These are phyloP conservation scores for Aphaenogaster ashmeadi DNA, from an alignment of 1,140 invertebrate species.

Conservation along the genomic window DNA sequence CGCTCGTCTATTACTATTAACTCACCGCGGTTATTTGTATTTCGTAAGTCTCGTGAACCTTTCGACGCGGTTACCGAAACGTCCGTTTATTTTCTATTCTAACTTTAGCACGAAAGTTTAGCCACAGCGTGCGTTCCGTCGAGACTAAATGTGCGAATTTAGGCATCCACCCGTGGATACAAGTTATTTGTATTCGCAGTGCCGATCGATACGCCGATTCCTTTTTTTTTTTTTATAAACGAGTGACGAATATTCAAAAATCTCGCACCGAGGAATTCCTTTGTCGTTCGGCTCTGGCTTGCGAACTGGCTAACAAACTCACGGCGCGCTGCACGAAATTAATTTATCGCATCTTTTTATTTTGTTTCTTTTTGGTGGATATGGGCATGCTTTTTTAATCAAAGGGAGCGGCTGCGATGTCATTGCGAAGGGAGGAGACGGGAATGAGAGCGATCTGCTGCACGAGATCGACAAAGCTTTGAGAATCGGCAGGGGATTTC, in stretches of 20 bases:
- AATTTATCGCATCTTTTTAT: conserved; percentile 18
- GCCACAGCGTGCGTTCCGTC: conserved; percentile 39
- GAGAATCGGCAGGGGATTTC: conserved; percentile 89
- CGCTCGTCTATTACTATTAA: conserved; percentile 48
- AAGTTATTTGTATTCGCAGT: background rate
- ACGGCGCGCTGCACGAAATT: background rate
- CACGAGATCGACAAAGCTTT: conserved; percentile 90
- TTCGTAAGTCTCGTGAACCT: conserved; percentile 61
- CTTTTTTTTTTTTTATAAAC: background rate
- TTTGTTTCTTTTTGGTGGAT: conserved; percentile 61
- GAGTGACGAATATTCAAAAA: background rate
- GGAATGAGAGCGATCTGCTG: conserved; percentile 87
- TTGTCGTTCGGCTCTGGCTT: background rate
- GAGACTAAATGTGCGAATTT: conserved; percentile 56
- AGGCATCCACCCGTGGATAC: conserved; percentile 27
- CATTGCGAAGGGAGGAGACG: conserved; percentile 75
- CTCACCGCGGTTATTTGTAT: conserved; percentile 54
- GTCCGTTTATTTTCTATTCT: conserved; percentile 62
- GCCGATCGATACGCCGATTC: background rate
- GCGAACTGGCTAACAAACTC: background rate
- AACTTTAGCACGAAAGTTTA: conserved; percentile 63
- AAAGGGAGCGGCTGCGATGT: conserved; percentile 75
- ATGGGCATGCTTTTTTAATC: conserved; percentile 82
- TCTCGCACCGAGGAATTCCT: background rate
- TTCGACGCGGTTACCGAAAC: conserved; percentile 60